A percentile compares a stretch with the other conserved stretches of the same genome.
Conservation (phyloP, 1,140 invertebrate genomes). For the Charaxes varanes region DNA sequence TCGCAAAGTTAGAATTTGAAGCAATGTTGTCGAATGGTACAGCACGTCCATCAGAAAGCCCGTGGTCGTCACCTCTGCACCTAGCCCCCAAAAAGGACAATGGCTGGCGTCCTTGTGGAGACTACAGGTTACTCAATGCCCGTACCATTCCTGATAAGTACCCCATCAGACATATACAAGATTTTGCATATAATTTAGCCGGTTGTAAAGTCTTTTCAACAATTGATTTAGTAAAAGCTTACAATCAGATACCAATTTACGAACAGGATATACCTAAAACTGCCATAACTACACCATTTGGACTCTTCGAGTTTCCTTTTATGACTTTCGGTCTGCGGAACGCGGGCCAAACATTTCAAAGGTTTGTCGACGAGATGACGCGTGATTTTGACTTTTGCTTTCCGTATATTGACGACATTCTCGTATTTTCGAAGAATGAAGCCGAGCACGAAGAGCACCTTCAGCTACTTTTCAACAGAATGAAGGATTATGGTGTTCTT, state of each 20-base stretch:
- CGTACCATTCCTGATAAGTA: constrained; percentile 12
- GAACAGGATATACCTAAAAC: constrained; percentile 9
- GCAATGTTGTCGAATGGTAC: no score
- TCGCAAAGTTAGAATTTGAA: no score
- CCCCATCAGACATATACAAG: constrained; percentile 6
- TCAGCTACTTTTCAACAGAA: constrained; percentile 8
- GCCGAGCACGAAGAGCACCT: constrained; percentile 8
- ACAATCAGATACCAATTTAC: constrained; percentile 5
- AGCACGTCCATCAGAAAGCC: constrained; percentile 3
- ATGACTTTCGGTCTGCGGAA: neutral
- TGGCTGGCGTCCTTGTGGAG: constrained; percentile 10
- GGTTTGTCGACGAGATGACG: constrained; percentile 7
- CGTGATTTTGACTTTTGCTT: constrained; percentile 7
- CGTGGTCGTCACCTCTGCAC: constrained; percentile 3
- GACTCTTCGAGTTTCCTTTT: neutral
- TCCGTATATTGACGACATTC: constrained; percentile 9
- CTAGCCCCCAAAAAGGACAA: constrained; percentile 7
- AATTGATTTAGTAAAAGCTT: constrained; percentile 10
- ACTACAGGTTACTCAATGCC: constrained; percentile 10
- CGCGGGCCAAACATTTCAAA: neutral
- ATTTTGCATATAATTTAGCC: constrained; percentile 6
- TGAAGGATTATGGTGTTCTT: constrained; percentile 11
- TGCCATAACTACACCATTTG: constrained; percentile 8
- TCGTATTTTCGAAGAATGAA: constrained; percentile 7
- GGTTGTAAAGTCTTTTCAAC: constrained; percentile 7